These are phyloP conservation scores for Sinonovacula constricta DNA, from an alignment of 1,140 invertebrate genomes.

Conservation along the genomic window DNA sequence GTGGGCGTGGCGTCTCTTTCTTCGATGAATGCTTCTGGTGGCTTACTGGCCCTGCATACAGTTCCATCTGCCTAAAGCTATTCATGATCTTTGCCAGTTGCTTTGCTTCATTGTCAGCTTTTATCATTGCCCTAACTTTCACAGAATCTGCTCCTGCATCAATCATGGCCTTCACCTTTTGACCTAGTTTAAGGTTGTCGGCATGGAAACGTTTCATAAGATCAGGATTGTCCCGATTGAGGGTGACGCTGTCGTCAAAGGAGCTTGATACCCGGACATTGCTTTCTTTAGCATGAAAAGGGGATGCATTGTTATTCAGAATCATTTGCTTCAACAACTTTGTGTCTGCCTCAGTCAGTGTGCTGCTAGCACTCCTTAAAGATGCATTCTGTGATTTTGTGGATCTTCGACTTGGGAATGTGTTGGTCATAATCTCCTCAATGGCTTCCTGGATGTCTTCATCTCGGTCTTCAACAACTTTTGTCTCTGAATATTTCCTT, in stretches of 20 bases:
- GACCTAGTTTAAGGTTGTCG: conserved; percentile 57
- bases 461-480: conserved; percentile 55
- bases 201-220: conserved; percentile 61
- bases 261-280: conserved; percentile 39
- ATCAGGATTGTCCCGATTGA: conserved; percentile 58
- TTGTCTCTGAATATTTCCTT: conserved; percentile 69
- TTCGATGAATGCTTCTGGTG: conserved; percentile 24
- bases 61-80: conserved; percentile 71
- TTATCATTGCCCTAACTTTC: conserved; percentile 57
- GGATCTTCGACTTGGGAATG: conserved; percentile 54
- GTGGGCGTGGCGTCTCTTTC: conserved; percentile 38
- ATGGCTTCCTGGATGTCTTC: conserved; percentile 72
- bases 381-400: conserved; percentile 55
- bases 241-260: conserved; percentile 46
- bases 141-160: conserved; percentile 57
- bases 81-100: conserved; percentile 69
- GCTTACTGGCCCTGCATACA: conserved; percentile 61
- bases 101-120: conserved; percentile 64
- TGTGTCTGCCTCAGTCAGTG: conserved; percentile 67
- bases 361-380: conserved; percentile 56
- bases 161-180: conserved; percentile 64
- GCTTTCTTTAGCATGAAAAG: conserved; percentile 65
- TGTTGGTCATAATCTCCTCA: conserved; percentile 74
- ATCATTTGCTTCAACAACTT: conserved; percentile 61
- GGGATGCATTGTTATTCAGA: conserved; percentile 56